These are phyloP conservation scores for Leucophora obtusa DNA, from an alignment of 2,888 invertebrate genomes.

Conservation along the genomic window DNA sequence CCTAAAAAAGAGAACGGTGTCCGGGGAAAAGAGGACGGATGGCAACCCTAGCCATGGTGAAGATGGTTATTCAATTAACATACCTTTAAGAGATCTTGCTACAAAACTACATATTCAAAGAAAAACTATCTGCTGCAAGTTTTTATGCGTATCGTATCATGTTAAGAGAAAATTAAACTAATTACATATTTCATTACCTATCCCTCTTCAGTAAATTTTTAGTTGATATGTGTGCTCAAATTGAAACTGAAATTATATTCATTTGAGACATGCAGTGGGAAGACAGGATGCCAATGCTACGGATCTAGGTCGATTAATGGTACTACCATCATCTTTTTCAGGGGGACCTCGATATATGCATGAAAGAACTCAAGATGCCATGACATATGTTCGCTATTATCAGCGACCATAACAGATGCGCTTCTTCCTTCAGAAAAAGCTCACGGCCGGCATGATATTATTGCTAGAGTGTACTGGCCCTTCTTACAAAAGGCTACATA, in stretches of 20 bases:
- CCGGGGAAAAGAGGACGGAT: too few species aligned
- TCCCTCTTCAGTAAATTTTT: conserved; percentile 23
- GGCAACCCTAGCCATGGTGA: too few species aligned
- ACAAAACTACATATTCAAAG: neutral
- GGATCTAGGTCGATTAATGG: conserved; percentile 39
- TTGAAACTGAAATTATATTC: conserved; percentile 21
- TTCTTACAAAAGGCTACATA: conserved; percentile 17
- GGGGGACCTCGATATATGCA: conserved; percentile 64
- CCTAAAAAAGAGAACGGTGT: too few species aligned
- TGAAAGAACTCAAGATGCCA: conserved; percentile 61
- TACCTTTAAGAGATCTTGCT: neutral
- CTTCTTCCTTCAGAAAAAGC: conserved; percentile 65
- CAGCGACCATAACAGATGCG: conserved; percentile 46
- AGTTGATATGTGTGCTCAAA: conserved; percentile 36
- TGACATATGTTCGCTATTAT: conserved; percentile 55
- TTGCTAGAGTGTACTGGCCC: conserved; percentile 60
- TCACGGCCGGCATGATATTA: conserved; percentile 67
- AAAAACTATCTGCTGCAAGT: neutral
- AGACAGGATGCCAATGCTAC: conserved; percentile 52
- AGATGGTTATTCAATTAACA: conserved; percentile 14
- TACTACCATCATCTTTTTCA: conserved; percentile 58
- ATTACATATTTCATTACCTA: conserved; percentile 10
- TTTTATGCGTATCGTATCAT: conserved; percentile 22
- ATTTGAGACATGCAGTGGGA: conserved; percentile 66
- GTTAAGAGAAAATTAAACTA: conserved; percentile 1